Conservation (phyloP, 1,140 invertebrate genomes). For the Acromyrmex charruanus region DNA sequence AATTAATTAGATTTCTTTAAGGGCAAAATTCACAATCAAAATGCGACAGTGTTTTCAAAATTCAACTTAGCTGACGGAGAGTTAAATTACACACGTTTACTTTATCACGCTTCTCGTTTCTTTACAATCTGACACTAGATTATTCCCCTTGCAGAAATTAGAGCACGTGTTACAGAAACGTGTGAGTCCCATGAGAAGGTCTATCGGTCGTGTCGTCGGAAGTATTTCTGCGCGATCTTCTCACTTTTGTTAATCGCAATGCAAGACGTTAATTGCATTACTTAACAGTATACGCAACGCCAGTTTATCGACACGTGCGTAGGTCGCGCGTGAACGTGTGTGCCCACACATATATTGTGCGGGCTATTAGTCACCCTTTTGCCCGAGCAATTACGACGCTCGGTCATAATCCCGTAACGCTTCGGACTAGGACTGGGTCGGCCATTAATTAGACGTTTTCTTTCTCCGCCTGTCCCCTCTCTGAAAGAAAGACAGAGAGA, state of each 20-base stretch:
- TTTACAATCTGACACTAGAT: background rate
- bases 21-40: too few relatives aligned
- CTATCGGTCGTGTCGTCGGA: background rate
- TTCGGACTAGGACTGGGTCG: conserved; percentile 53
- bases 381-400: conserved; percentile 69
- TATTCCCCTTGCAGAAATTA: background rate
- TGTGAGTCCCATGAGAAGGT: background rate
- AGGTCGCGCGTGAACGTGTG: conserved; percentile 8
- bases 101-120: background rate
- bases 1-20: too few relatives aligned
- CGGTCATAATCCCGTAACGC: conserved; percentile 68
- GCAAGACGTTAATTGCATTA: conserved; percentile 37
- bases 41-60: too few relatives aligned
- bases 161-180: background rate
- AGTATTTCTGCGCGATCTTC: background rate
- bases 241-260: conserved; percentile 35
- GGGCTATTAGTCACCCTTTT: conserved; percentile 73
- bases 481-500: background rate
- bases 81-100: background rate
- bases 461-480: conserved; percentile 30
- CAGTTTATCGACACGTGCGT: conserved; percentile 4
- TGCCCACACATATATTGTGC: conserved; percentile 12
- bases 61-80: too few relatives aligned
- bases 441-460: conserved; percentile 62
- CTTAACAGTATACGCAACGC: conserved; percentile 37